These are phyloP conservation scores for Platyura marginata DNA, from an alignment of 1,140 invertebrate species.

Conservation along the genomic window DNA sequence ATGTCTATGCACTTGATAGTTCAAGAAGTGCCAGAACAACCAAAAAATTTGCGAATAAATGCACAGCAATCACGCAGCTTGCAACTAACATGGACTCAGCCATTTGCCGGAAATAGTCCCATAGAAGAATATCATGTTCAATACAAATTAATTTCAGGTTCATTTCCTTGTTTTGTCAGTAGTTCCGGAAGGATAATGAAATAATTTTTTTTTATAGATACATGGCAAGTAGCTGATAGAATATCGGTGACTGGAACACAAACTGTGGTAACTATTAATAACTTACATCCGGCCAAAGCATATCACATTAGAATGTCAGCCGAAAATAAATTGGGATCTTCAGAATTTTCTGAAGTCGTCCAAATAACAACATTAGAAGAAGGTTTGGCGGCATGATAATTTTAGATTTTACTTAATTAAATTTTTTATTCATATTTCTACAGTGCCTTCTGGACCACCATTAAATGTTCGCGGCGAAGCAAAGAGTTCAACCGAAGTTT, in stretches of 20 bases:
- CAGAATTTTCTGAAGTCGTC: conserved; percentile 68
- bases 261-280: conserved; percentile 55
- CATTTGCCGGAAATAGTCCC: conserved; percentile 73
- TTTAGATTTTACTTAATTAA: too few relatives aligned
- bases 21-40: conserved; percentile 78
- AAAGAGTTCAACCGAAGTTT: conserved; percentile 72
- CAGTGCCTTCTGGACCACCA: conserved; percentile 75
- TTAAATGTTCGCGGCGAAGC: conserved; percentile 67
- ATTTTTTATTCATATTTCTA: too few relatives aligned
- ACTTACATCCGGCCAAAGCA: conserved; percentile 67
- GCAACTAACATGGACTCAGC: conserved; percentile 66
- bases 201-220: conserved; percentile 11
- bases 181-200: conserved; percentile 3
- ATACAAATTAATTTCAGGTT: conserved; percentile 60
- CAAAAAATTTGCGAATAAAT: conserved; percentile 65
- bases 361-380: conserved; percentile 68
- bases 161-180: neutral
- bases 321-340: conserved; percentile 70
- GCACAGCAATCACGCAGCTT: conserved; percentile 61
- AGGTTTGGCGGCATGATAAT: too few relatives aligned
- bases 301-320: conserved; percentile 81
- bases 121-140: conserved; percentile 74
- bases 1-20: conserved; percentile 81
- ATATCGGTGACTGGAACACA: conserved; percentile 59
- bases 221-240: conserved; percentile 43